phyloP scores from a whole-genome alignment of 2,888 invertebrate genomes.

The Leptura quadrifasciata region DNA sequence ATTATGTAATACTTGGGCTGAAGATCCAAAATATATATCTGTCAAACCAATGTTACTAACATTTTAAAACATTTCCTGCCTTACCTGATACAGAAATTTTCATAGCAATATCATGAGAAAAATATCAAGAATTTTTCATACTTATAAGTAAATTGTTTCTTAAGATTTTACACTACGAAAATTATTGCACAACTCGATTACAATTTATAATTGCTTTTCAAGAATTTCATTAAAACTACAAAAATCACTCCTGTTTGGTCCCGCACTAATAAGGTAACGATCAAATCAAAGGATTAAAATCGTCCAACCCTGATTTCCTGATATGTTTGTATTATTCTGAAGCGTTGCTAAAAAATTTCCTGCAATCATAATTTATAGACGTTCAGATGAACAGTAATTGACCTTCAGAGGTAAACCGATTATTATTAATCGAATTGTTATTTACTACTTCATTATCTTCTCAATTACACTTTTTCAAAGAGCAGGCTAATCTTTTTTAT shows the following conservation, averaged over 20 bases:
- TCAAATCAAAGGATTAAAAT: not conserved
- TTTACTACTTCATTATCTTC: slow-evolving; percentile 2
- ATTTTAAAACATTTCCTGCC: too few species aligned
- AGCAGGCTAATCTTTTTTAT: not conserved
- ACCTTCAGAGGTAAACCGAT: slow-evolving; percentile 9
- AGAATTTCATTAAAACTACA: not conserved
- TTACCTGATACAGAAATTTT: too few species aligned
- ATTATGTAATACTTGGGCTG: too few species aligned
- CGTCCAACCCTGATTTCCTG: not conserved
- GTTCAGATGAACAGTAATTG: not conserved
- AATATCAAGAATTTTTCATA: too few species aligned
- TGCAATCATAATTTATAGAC: slow-evolving; percentile 7
- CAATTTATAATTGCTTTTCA: too few species aligned
- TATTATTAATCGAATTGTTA: not conserved
- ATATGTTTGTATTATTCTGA: not conserved
- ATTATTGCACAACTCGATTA: too few species aligned
- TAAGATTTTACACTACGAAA: too few species aligned
- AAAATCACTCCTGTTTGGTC: not conserved
- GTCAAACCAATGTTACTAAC: too few species aligned
- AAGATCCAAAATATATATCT: too few species aligned
- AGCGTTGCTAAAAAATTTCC: slow-evolving; percentile 1
- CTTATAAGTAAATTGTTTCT: too few species aligned
- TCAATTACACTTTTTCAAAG: not conserved
- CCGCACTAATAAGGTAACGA: not conserved
- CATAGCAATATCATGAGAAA: too few species aligned